These are phyloP conservation scores for Tiliacea citrago DNA, from an alignment of 2,888 invertebrate genomes.

Conservation along the genomic window DNA sequence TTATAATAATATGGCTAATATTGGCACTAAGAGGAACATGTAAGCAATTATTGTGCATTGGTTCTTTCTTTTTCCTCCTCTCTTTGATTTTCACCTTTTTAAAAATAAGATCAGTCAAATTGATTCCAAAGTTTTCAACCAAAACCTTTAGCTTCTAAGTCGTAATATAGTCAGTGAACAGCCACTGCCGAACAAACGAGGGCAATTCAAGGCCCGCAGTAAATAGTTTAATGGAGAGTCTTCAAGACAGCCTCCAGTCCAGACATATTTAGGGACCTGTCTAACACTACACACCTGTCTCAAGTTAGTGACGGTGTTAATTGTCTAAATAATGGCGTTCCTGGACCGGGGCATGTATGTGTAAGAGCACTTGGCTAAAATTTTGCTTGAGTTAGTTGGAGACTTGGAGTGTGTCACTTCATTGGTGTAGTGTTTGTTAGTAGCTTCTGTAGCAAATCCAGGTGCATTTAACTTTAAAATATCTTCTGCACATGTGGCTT, in stretches of 20 bases:
- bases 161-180: conserved; percentile 7
- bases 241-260: conserved; percentile 59
- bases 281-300: conserved; percentile 77
- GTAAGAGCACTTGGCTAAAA: conserved; percentile 40
- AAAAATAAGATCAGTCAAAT: not conserved
- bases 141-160: conserved; percentile 2
- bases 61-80: not conserved
- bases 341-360: conserved; percentile 59
- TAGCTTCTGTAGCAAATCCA: not conserved
- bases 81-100: not conserved
- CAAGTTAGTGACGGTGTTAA: conserved; percentile 73
- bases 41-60: not conserved
- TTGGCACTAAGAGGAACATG: not conserved
- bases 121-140: not conserved
- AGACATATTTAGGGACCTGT: conserved; percentile 64
- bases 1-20: too few relatives aligned
- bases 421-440: not conserved
- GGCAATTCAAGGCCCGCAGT: conserved; percentile 54
- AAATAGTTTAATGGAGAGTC: conserved; percentile 75
- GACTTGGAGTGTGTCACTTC: not conserved
- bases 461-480: not conserved
- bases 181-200: conserved; percentile 16
- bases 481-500: too few relatives aligned
- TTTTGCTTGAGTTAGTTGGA: conserved; percentile 25
- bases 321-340: conserved; percentile 84